phyloP scores from a whole-genome alignment of 2,888 invertebrate genomes.

The Xestoiulus laeticollis region DNA sequence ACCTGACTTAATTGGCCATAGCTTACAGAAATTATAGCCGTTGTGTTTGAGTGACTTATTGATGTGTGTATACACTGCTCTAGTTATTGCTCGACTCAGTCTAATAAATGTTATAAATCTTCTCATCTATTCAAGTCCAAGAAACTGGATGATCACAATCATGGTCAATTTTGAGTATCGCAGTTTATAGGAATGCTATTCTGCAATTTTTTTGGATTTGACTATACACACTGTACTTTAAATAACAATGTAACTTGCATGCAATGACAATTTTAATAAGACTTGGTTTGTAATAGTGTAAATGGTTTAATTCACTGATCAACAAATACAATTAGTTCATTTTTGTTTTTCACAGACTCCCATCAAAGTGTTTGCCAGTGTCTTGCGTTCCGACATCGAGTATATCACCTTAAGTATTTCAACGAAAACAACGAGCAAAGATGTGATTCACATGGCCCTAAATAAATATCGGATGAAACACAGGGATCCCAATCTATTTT shows the following conservation, averaged over 20 bases:
- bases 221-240: background rate
- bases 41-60: background rate
- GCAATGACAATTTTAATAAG: background rate
- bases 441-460: slow-evolving; percentile 83
- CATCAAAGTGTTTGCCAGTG: slow-evolving; percentile 89
- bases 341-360: slow-evolving; percentile 76
- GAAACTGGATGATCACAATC: background rate
- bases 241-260: background rate
- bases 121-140: background rate
- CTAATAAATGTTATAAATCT: background rate
- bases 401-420: slow-evolving; percentile 93
- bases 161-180: no score
- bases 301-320: background rate
- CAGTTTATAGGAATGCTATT: background rate
- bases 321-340: background rate
- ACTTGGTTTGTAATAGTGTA: background rate
- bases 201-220: background rate
- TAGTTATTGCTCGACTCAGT: background rate
- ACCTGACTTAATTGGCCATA: background rate
- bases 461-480: slow-evolving; percentile 91
- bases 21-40: background rate
- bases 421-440: slow-evolving; percentile 86
- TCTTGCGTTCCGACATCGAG: slow-evolving; percentile 90
- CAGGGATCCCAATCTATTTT: slow-evolving; percentile 90
- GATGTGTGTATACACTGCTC: background rate